Conservation (phyloP, 2,113 vertebrate species). For the Bos taurus region DNA sequence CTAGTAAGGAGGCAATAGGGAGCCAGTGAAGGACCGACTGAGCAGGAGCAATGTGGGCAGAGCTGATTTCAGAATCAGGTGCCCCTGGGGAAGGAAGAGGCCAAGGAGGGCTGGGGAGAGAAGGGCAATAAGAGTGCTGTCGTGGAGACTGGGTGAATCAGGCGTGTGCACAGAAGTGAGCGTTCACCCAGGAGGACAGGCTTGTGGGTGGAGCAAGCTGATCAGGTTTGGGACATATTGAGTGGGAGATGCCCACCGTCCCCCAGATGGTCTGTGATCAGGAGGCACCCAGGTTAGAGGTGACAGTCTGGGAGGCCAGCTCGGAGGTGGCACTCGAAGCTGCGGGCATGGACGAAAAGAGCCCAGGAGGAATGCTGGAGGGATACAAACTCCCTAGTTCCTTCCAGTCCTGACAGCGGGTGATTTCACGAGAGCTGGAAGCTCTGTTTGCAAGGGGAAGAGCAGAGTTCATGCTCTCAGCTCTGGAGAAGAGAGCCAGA, state of each 20-base stretch:
- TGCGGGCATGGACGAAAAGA: not conserved
- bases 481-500: not conserved
- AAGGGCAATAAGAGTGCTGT: rapidly evolving
- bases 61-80: not conserved
- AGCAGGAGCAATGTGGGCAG: not conserved
- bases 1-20: not conserved
- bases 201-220: too few species aligned
- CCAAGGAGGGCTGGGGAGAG: not conserved
- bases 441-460: not conserved
- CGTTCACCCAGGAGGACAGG: too few species aligned
- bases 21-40: not conserved
- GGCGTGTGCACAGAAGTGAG: not conserved
- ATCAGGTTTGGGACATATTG: not conserved
- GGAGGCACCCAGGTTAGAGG: not conserved
- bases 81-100: not conserved
- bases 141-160: rapidly evolving
- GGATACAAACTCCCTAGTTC: not conserved
- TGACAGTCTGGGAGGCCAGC: not conserved
- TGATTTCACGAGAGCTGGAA: not conserved
- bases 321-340: not conserved
- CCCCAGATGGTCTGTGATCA: not conserved
- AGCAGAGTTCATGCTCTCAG: not conserved
- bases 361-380: not conserved
- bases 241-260: not conserved
- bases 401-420: not conserved